Base-by-base conservation (phyloP, 1,140 invertebrate genomes). In the Planococcus citri region DNA sequence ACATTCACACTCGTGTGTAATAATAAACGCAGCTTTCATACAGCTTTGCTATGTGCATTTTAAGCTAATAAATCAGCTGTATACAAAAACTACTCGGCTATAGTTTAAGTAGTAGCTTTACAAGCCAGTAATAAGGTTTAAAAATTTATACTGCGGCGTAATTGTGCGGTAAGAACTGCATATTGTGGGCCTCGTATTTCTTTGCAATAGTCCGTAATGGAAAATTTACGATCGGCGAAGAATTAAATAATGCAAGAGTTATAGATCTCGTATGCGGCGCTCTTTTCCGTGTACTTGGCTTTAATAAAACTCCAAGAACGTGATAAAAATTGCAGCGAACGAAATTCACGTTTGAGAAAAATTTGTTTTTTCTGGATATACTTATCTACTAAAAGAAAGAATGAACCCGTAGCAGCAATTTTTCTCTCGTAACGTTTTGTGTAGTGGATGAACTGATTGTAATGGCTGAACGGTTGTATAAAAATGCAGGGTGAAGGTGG, bases 121-220 rank as follows among this genome's bases (percentile, higher is more conserved):
- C 60, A 25, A 64, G 60, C 60, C 22, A 24, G 60, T 64, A 64
- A 64, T 64, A 64, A 64, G 60, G 60, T 64, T 64, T 64, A 64
- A 64, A 64, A 64, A 64, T 64, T 64, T 64, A 64, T 64, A 64
- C 60, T 64, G 60, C 60, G 60, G 60, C 60, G 60, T 64, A 64
- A 64, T 64, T 64, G 60, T 64, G 60, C 60, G 60, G 60, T 64
- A 64, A 64, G 60, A 64, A 64, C 60, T 64, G 60, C 60, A 64
- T 64, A 64, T 64, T 64, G 60, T 64, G 22, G 60, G 60, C 60
- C 60, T 64, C 60, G 60, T 64, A 64, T 64, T 64, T 64, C 60
- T 64, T 64, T 64, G 60, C 60, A 17, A 64, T 64, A 27, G 20
- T 64, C 20, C 12, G 60, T 10, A 64, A 64, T 64, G 60, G 60